Evolutionary conservation across 1,140 invertebrate species (phyloP), one percentile per base, ranked within the genome.

Genomic region (Ylistrum balloti): DNA sequence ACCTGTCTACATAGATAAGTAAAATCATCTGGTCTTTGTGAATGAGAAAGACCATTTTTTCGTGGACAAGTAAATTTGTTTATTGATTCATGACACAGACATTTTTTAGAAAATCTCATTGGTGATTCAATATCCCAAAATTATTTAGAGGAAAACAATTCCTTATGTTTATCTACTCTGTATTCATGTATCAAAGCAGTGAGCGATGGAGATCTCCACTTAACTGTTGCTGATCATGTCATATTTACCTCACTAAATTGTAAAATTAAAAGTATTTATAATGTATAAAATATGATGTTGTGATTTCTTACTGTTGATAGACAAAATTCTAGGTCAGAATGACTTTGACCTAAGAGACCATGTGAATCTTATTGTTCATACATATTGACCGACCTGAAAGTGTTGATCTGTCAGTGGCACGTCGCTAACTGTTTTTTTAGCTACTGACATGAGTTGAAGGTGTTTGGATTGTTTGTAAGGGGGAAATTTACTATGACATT

Each of bases 361-460:
- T 7, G 11, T 74, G n/a, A 74, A 74, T 74, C 22, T 74, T 74
- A 74, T 74, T 74, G n/a, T 74, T 74, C 56, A n/a, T 45, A 15
- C 41, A 45, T 45, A 45, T 28, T 74, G 56, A 74, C 56, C 56
- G 56, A 3, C 56, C 56, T 74, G 7, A 74, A 28, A n/a, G 5
- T 17, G 56, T 28, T 28, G 56, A 74, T 74, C 22, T 74, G 56
- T 74, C 56, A 74, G 22, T 28, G 56, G n/a, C 56, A 3, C 28
- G 56, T 74, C 56, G 28, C 7, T 74, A 74, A 74, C n/a, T 74
- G 56, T 74, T 74, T 74, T 74, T 74, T 22, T 74, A 74, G n/a
- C 22, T 74, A 74, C n/a, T 28, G 56, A 1, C n/a, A 28, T 5
- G 56, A 74, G 56, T 74, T 11, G 2, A 11, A 74, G 56, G 56